These are phyloP conservation scores for Drosophila guanche DNA, from an alignment of 1,140 invertebrate species.

Conservation along the genomic window DNA sequence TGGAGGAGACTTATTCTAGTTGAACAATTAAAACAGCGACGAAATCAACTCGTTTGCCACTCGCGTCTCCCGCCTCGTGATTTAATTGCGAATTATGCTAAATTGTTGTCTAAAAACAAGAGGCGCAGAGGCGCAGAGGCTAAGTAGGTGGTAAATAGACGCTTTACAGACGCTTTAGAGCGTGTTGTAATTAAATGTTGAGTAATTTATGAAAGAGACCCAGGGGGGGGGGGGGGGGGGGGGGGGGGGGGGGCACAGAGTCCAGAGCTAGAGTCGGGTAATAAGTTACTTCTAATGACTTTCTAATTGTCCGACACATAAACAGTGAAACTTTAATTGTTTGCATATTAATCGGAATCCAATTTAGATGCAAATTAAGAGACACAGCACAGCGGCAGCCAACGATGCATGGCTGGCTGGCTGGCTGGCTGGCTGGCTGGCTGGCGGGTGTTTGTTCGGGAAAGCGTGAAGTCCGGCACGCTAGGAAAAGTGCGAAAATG, in stretches of 20 bases:
- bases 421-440: conserved; percentile 16
- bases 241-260: not conserved
- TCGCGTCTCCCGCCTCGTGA: conserved; percentile 38
- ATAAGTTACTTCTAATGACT: conserved; percentile 78
- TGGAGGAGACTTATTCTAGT: conserved; percentile 18
- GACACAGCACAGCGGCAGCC: conserved; percentile 28
- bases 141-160: conserved; percentile 76
- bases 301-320: conserved; percentile 74
- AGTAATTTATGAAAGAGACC: conserved; percentile 82
- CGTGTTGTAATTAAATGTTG: conserved; percentile 82
- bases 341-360: conserved; percentile 75
- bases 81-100: conserved; percentile 78
- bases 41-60: conserved; percentile 53
- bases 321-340: conserved; percentile 71
- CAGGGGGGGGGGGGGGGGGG: too few relatives aligned
- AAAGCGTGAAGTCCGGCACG: conserved; percentile 65
- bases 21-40: conserved; percentile 47
- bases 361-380: conserved; percentile 71
- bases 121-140: conserved; percentile 77
- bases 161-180: conserved; percentile 67
- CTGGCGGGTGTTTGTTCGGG: not conserved
- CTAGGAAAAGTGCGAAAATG: conserved; percentile 64
- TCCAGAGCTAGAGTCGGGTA: conserved; percentile 27
- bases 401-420: conserved; percentile 37
- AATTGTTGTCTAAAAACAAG: conserved; percentile 79